Evolutionary conservation across 2,113 vertebrate genomes (phyloP).

Genomic region (Ptilonorhynchus violaceus): DNA sequence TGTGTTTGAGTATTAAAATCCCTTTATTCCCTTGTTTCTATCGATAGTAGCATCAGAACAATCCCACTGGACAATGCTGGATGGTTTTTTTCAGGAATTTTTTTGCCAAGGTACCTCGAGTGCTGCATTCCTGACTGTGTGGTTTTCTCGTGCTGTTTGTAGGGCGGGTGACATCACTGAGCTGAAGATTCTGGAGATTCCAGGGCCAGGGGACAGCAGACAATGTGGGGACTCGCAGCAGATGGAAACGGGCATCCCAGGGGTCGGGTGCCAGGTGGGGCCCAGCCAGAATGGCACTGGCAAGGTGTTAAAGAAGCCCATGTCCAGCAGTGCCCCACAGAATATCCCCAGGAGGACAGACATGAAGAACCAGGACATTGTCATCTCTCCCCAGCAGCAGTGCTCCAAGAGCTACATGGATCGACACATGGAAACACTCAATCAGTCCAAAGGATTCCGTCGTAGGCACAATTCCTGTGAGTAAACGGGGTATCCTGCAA

Average conservation of each 20-base stretch:
- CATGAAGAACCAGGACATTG: slow-evolving; percentile 65
- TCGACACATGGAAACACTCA: slow-evolving; percentile 80
- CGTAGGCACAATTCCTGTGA: slow-evolving; percentile 96
- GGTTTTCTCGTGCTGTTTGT: neutral
- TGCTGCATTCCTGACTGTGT: neutral
- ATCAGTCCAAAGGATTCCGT: slow-evolving; percentile 87
- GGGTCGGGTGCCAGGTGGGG: slow-evolving; percentile 59
- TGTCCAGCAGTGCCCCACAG: slow-evolving; percentile 78
- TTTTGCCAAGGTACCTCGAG: neutral
- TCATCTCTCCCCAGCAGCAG: slow-evolving; percentile 81
- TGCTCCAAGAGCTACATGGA: slow-evolving; percentile 94
- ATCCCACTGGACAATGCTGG: accelerated
- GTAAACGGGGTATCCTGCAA: neutral
- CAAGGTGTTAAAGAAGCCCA: slow-evolving; percentile 70
- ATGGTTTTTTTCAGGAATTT: neutral
- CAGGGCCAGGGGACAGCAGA: slow-evolving; percentile 63
- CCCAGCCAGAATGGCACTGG: slow-evolving; percentile 74
- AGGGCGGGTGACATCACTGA: slow-evolving; percentile 97
- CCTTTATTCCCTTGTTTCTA: neutral
- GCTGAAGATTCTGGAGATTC: slow-evolving; percentile 91
- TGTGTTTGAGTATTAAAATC: neutral
- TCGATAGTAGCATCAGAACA: neutral
- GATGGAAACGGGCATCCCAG: slow-evolving; percentile 34
- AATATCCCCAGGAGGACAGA: slow-evolving; percentile 84
- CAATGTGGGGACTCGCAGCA: slow-evolving; percentile 68